These are phyloP conservation scores for Tachysurus vachellii DNA, from an alignment of 2,113 vertebrate species.

Conservation along the genomic window DNA sequence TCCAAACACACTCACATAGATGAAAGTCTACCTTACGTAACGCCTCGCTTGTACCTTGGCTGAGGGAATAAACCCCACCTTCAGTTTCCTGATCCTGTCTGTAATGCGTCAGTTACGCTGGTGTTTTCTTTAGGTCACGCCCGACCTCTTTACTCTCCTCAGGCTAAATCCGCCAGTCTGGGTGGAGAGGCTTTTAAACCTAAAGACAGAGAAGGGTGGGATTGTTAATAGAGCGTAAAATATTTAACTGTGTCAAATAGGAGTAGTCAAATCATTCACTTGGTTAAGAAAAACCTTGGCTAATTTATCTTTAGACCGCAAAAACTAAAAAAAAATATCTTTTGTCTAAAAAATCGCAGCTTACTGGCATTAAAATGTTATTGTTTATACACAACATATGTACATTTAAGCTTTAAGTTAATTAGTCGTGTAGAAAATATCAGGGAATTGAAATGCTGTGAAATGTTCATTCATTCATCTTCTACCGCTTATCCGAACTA, in stretches of 20 bases:
- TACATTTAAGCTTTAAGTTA: too few relatives aligned
- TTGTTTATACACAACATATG: too few relatives aligned
- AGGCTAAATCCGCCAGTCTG: background rate
- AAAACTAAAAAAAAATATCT: background rate
- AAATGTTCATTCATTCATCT: too few relatives aligned
- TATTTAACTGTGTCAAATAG: background rate
- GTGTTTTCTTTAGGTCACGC: conserved; percentile 25
- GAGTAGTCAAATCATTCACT: background rate
- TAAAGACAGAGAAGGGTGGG: background rate
- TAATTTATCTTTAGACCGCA: background rate
- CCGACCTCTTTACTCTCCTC: background rate
- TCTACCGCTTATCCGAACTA: too few relatives aligned
- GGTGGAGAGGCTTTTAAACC: background rate
- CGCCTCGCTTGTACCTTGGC: conserved; percentile 33
- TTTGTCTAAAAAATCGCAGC: too few relatives aligned
- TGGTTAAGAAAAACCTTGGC: background rate
- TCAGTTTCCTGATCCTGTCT: conserved; percentile 14
- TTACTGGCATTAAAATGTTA: too few relatives aligned
- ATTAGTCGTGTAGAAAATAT: too few relatives aligned
- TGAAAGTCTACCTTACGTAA: conserved; percentile 52
- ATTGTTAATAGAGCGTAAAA: background rate
- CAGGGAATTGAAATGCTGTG: too few relatives aligned
- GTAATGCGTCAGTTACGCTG: conserved; percentile 45
- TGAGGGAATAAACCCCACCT: background rate
- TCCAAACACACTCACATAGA: background rate